Evolutionary conservation across 2,888 invertebrate species (phyloP), one percentile per base, ranked within the genome.

Genomic region (Polydrusus tereticollis): DNA sequence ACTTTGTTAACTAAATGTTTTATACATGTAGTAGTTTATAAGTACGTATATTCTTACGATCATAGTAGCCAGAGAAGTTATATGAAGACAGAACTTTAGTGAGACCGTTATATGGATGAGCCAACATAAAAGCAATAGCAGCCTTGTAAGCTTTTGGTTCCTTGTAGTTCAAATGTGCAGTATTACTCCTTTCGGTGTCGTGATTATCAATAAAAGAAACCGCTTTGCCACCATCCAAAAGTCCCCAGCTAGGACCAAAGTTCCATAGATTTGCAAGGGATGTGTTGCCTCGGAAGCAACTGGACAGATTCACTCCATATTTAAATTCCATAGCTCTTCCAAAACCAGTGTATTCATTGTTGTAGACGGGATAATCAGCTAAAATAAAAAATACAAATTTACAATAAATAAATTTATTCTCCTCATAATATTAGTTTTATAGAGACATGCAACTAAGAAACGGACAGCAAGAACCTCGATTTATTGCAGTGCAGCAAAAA

Each of bases 41-140:
- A n/a, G n/a, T n/a, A n/a, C n/a, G n/a, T n/a, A n/a, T n/a, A n/a
- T n/a, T n/a, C 57, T 57, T 64, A 77, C 83, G 82, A 77, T 81
- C 78, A 79, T 91, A 90, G 6, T 87, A 87, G 69, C 89, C 77
- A 0, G 83, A 80, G 84, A 95, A 97, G 55, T 82, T 87, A 81
- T 90, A 97, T 77, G 95, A 95, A 82, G 95, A 96, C 96, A 98
- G 97, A 94, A 98, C 96, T 60, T 97, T 85, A 57, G 93, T 89
- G 0, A 94, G 91, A 69, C 89, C 87, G 76, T 94, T 94, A 77
- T 94, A 95, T 0, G 94, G 92, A 88, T 93, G 93, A 0, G 96
- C 95, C 84, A 98, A 87, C 90, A 93, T 94, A 84, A 96, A 97
- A 0, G 94, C 94, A 2, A 91, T 91, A 0, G 96, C 97, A 87